Conservation (phyloP, 2,113 vertebrate genomes). For the Rhinoderma darwinii region DNA sequence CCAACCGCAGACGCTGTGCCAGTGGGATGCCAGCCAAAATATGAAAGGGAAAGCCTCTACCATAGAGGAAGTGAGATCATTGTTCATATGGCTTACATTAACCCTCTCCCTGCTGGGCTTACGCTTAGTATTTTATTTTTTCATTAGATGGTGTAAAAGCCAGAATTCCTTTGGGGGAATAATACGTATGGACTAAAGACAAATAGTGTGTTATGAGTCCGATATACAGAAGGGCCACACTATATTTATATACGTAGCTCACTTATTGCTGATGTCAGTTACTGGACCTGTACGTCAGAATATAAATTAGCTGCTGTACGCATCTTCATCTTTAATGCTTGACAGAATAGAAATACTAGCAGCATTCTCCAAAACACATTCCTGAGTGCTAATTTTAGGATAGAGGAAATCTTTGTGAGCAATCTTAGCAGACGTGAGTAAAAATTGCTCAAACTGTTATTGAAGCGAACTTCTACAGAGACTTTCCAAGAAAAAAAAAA, state of each 20-base stretch:
- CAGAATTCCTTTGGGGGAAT: not conserved
- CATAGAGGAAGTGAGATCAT: constrained; percentile 3
- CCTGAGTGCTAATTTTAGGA: constrained; percentile 49
- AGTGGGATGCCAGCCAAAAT: constrained; percentile 52
- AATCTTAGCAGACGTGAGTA: not conserved
- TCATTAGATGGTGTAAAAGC: constrained; percentile 2
- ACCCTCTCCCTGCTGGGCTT: not conserved
- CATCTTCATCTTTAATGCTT: not conserved
- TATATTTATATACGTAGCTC: not conserved
- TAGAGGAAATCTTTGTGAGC: constrained; percentile 22
- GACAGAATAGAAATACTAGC: constrained; percentile 35
- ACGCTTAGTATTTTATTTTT: not conserved
- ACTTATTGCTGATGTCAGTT: not conserved
- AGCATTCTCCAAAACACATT: constrained; percentile 32
- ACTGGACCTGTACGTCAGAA: not conserved
- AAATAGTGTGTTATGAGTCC: not conserved
- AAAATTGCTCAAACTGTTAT: constrained; percentile 36
- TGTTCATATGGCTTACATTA: constrained; percentile 28
- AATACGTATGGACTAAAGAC: not conserved
- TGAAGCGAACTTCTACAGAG: constrained; percentile 21
- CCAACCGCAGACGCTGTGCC: constrained; percentile 31
- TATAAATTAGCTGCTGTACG: not conserved
- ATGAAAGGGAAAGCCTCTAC: constrained; percentile 32
- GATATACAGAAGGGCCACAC: not conserved
- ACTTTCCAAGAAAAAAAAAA: constrained; percentile 32